phyloP scores from a whole-genome alignment of 2,113 vertebrate species.

The Amphiprion percula region DNA sequence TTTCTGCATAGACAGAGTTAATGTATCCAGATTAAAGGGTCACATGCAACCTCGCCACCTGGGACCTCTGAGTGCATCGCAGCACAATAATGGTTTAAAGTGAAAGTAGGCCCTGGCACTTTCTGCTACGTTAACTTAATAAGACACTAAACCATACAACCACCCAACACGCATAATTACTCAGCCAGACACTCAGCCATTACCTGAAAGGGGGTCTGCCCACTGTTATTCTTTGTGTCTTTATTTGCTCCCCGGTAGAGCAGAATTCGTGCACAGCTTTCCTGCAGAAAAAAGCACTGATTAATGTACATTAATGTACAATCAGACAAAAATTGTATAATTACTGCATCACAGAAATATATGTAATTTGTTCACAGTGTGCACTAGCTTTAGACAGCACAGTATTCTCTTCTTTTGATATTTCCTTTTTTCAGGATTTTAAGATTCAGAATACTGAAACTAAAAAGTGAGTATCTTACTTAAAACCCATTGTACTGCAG shows the following conservation, averaged over 20 bases:
- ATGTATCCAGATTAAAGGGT: constrained; percentile 52
- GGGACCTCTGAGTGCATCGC: constrained; percentile 48
- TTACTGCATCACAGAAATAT: background rate
- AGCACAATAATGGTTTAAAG: constrained; percentile 50
- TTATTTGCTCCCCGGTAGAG: constrained; percentile 92
- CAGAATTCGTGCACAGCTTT: constrained; percentile 92
- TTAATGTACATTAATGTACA: background rate
- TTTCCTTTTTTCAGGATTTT: too few species aligned
- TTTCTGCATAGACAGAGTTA: constrained; percentile 40
- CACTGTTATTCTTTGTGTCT: constrained; percentile 91
- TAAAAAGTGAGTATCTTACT: background rate
- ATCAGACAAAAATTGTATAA: background rate
- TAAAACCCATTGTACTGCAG: background rate
- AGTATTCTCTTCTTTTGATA: too few species aligned
- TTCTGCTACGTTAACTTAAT: constrained; percentile 64
- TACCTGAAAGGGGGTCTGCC: constrained; percentile 94
- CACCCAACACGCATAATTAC: constrained; percentile 34
- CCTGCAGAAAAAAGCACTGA: constrained; percentile 77
- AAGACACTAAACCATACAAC: constrained; percentile 37
- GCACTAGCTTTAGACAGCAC: background rate
- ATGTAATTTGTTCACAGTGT: background rate
- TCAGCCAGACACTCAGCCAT: constrained; percentile 31
- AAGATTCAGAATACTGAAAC: background rate
- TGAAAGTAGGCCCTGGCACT: constrained; percentile 49
- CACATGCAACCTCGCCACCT: constrained; percentile 18